Evolutionary conservation across 2,888 invertebrate species (phyloP), one percentile per base, ranked within the genome.

Genomic region (Hypomecis atomaria): DNA sequence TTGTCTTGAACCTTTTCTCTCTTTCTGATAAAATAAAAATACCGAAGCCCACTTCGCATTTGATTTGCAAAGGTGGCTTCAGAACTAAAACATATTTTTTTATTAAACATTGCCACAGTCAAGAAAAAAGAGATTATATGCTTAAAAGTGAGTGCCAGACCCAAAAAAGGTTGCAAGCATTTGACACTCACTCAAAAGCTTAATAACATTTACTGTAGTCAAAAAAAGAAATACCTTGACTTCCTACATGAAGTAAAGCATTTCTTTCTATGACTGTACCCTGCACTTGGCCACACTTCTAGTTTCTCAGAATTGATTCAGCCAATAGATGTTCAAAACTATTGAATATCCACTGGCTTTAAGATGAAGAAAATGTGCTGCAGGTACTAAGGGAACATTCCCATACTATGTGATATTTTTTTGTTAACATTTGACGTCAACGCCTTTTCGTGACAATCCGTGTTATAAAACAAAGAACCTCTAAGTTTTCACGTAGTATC

Each of bases 311-410:
- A 65, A 67, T 65, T 75, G 60, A 65, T 23, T 65, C 76, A 86
- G 88, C 89, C 89, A 87, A 75, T 84, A 79, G 82, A 82, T 87
- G 86, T 88, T 90, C 90, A 82, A 78, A 72, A 69, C 67, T 73
- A 69, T 78, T 84, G 89, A 90, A 91, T 85, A 88, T 86, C 68
- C 85, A 86, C 79, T 87, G 89, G 90, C 89, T 87, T 78, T 52
- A 45, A 57, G 66, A 68, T 64, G 40, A 8, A 10, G 40, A 9
- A 5, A 10, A 40, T n/a, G 4, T 40, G 6, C 7, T 40, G 3
- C 23, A 23, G 3, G 23, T 2, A 23, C 1, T 23, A 23, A 23
- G 23, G 23, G 23, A 23, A 23, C 23, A 23, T 23, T 23, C 3
- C 23, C 23, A 23, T 23, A 23, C 23, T 23, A 23, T 23, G 23